Conservation (phyloP, 2,113 vertebrate genomes). For the Myotis davidii region DNA sequence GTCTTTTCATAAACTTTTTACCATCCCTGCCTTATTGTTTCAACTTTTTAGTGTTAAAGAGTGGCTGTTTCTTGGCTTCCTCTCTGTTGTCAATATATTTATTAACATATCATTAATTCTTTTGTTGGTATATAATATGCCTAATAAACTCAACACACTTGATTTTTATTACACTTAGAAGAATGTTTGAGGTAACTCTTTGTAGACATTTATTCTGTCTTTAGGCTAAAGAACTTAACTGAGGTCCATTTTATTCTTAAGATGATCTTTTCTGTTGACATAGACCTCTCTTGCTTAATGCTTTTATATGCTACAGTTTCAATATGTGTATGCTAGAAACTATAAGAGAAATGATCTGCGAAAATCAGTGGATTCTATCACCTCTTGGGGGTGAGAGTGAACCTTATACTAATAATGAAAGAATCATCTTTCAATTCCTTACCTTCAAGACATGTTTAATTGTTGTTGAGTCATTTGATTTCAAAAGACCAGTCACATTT, state of each 20-base stretch:
- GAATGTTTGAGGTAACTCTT: neutral
- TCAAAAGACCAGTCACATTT: slow-evolving; percentile 93
- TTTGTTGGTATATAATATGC: neutral
- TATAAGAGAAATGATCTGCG: neutral
- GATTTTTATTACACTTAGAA: neutral
- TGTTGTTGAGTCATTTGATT: slow-evolving; percentile 92
- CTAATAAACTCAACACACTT: neutral
- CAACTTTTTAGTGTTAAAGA: neutral
- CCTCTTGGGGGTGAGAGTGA: neutral
- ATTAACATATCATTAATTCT: neutral
- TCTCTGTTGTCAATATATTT: neutral
- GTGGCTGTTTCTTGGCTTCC: neutral
- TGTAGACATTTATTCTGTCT: neutral
- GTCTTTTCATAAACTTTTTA: neutral
- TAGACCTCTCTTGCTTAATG: neutral
- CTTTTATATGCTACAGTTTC: slow-evolving; percentile 1
- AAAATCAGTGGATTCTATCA: neutral
- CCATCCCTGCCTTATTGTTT: neutral
- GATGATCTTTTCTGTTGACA: neutral
- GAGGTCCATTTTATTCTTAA: neutral
- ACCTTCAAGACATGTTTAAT: slow-evolving; percentile 95
- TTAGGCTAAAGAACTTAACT: neutral
- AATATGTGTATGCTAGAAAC: neutral
- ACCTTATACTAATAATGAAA: neutral
- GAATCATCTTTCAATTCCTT: neutral